Conservation (phyloP, 2,113 vertebrate species). For the Climacteris rufus region DNA sequence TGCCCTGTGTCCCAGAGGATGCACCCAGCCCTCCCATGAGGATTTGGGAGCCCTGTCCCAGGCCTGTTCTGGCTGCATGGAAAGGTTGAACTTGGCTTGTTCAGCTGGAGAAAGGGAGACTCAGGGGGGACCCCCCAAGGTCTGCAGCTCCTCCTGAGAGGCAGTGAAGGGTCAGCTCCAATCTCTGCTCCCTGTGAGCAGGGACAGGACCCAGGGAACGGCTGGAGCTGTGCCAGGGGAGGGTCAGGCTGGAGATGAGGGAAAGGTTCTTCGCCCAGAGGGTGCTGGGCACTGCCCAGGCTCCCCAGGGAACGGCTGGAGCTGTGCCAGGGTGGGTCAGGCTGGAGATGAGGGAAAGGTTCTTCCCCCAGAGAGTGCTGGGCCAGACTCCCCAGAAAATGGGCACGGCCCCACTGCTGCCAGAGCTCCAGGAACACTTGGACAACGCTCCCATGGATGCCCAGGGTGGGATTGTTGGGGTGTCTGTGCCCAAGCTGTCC, state of each 20-base stretch:
- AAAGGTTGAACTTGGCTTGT: background rate
- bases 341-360: background rate
- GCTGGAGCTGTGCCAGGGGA: background rate
- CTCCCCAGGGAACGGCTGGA: background rate
- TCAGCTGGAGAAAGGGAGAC: background rate
- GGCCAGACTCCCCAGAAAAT: background rate
- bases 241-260: background rate
- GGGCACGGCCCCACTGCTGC: background rate
- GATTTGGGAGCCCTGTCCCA: background rate
- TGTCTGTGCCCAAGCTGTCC: background rate
- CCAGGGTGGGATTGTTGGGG: accelerated
- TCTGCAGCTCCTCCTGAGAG: background rate
- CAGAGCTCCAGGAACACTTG: background rate
- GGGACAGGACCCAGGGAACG: background rate
- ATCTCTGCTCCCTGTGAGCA: no score
- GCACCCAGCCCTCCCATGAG: accelerated
- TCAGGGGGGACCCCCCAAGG: no score
- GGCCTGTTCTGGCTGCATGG: background rate
- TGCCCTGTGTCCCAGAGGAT: background rate
- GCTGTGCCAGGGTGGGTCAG: background rate
- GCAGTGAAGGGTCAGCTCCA: background rate
- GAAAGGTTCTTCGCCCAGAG: background rate
- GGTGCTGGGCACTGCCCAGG: background rate
- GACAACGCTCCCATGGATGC: accelerated
- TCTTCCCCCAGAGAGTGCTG: background rate